phyloP scores from a whole-genome alignment of 2,888 invertebrate species.

The Thelaira solivaga region DNA sequence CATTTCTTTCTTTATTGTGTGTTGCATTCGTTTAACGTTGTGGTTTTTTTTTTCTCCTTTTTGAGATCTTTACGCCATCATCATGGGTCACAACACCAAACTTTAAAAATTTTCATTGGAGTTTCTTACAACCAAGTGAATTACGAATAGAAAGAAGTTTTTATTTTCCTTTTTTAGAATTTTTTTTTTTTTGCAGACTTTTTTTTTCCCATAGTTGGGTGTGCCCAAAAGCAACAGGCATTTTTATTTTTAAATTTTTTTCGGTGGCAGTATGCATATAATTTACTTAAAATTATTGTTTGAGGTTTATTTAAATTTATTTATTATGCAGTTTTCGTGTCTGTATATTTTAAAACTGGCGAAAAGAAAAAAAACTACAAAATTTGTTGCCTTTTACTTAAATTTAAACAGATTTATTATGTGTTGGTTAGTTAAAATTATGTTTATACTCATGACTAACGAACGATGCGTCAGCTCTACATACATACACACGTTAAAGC shows the following conservation, averaged over 20 bases:
- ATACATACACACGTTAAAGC: too few relatives aligned
- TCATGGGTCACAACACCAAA: conserved; percentile 18
- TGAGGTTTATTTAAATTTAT: conserved; percentile 49
- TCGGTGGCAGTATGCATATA: conserved; percentile 57
- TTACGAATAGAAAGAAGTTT: conserved; percentile 10
- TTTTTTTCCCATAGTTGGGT: conserved; percentile 7
- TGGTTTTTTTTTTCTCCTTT: not conserved
- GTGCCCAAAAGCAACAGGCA: conserved; percentile 32
- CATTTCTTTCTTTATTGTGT: conserved; percentile 3
- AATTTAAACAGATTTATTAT: conserved; percentile 12
- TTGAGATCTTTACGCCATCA: conserved; percentile 20
- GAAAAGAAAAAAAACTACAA: not conserved
- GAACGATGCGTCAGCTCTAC: not conserved
- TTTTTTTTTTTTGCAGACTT: not conserved
- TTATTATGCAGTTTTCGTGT: conserved; percentile 36
- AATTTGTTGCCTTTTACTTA: not conserved
- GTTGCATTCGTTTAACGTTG: not conserved
- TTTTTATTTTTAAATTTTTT: conserved; percentile 11
- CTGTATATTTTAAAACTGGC: conserved; percentile 1
- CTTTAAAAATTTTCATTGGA: not conserved
- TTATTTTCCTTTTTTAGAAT: not conserved
- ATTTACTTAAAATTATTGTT: conserved; percentile 51
- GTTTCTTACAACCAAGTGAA: not conserved
- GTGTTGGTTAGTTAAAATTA: conserved; percentile 8
- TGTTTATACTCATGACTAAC: not conserved